Evolutionary conservation across 2,888 invertebrate species (phyloP).

Genomic region (Hyppa rectilinea): DNA sequence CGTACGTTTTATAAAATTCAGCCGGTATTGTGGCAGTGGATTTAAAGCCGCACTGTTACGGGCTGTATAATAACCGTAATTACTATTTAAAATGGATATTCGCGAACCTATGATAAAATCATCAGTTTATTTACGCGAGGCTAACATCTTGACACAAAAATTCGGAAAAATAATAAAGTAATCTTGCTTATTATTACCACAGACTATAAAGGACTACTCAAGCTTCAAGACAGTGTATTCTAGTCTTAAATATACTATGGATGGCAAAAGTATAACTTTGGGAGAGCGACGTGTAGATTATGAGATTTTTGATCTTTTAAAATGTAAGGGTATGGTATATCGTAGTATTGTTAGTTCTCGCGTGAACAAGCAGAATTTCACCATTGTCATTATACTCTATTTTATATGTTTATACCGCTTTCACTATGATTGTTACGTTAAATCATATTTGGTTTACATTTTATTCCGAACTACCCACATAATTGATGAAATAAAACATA

Average conservation of each 20-base stretch:
- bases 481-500: slow-evolving; percentile 23
- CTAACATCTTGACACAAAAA: slow-evolving; percentile 40
- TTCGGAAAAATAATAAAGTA: slow-evolving; percentile 21
- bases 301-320: slow-evolving; percentile 49
- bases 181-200: slow-evolving; percentile 17
- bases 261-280: slow-evolving; percentile 57
- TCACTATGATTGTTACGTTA: slow-evolving; percentile 56
- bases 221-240: slow-evolving; percentile 49
- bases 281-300: slow-evolving; percentile 12
- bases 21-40: slow-evolving; percentile 35
- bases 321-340: slow-evolving; percentile 36
- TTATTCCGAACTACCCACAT: slow-evolving; percentile 21
- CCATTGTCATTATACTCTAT: slow-evolving; percentile 64
- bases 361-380: slow-evolving; percentile 56
- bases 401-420: slow-evolving; percentile 70
- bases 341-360: slow-evolving; percentile 56
- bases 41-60: slow-evolving; percentile 17
- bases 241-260: slow-evolving; percentile 46
- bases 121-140: slow-evolving; percentile 60
- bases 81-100: slow-evolving; percentile 53
- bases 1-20: slow-evolving; percentile 27
- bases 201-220: slow-evolving; percentile 11
- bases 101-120: slow-evolving; percentile 54
- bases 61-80: slow-evolving; percentile 49
- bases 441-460: slow-evolving; percentile 55